Evolutionary conservation across 2,888 invertebrate species (phyloP), one percentile per base, ranked within the genome.

Genomic region (Marasmarcha lunaedactyla): DNA sequence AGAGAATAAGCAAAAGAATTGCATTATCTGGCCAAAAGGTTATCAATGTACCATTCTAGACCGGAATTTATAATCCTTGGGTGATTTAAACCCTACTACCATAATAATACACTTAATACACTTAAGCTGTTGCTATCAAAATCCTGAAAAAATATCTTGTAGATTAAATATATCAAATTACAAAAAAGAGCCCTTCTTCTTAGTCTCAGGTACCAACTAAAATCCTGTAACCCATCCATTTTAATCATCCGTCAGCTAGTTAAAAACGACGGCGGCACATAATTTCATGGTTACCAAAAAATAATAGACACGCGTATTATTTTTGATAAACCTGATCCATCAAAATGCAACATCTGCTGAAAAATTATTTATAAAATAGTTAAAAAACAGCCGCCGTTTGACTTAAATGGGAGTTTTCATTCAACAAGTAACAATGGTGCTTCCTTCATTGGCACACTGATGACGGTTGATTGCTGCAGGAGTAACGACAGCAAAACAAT

Each of bases 401-500:
- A 72, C 74, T 74, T 71, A 79, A 78, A 83, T 79, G 72, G 77
- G 69, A 76, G 64, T 81, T 81, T 83, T 81, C 81, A 83, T 83
- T 81, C 77, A 83, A 69, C 67, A 64, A 62, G 64, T 60, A 79
- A 81, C 81, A 81, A 83, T 77, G 65, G 81, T 20, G 55, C 72
- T 76, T 78, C 77, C 76, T 81, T 79, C 79, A 81, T 83, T 81
- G 79, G 78, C 74, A 72, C 73, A 73, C 73, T 74, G 76, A 66
- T 71, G 68, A 66, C 72, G 68, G 71, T 77, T 81, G 81, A 83
- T 83, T 77, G 72, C 70, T 55, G 63, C 52, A 52, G 56, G 55
- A 39, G 64, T 72, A 81, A 46, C 15, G 73, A 55, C 43, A 57
- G 63, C 62, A 78, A 44, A 54, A 54, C 51, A 44, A 11, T 15